Evolutionary conservation across 2,888 invertebrate species (phyloP).

Genomic region (Morpho deidamia): DNA sequence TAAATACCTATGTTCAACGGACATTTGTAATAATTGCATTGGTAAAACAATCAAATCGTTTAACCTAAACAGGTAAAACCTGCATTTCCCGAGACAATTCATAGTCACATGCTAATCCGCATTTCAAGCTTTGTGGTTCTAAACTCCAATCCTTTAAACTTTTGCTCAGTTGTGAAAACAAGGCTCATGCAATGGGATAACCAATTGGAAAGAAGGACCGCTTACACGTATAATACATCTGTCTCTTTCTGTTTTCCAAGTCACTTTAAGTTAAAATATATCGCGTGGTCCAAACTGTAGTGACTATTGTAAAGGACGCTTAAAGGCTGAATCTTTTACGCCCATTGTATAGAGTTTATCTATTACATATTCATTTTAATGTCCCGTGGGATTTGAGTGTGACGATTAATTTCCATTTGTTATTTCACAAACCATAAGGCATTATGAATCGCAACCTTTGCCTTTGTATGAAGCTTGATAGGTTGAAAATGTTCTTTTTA

Average conservation of each 20-base stretch:
- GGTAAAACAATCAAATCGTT: too few relatives aligned
- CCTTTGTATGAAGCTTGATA: background rate
- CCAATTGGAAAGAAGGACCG: too few relatives aligned
- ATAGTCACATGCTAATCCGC: too few relatives aligned
- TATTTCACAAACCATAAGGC: constrained; percentile 25
- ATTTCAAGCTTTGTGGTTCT: too few relatives aligned
- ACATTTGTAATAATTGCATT: too few relatives aligned
- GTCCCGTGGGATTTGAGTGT: constrained; percentile 59
- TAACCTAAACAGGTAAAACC: too few relatives aligned
- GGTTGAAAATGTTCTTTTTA: background rate
- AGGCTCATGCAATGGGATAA: too few relatives aligned
- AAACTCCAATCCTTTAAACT: too few relatives aligned
- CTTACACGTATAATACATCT: background rate
- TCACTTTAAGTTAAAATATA: background rate
- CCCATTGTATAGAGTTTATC: constrained; percentile 49
- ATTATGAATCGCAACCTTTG: background rate
- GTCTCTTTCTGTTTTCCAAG: background rate
- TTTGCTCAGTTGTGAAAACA: too few relatives aligned
- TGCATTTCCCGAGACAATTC: too few relatives aligned
- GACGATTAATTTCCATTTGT: constrained; percentile 49
- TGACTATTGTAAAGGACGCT: background rate
- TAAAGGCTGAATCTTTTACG: constrained; percentile 22
- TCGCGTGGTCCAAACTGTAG: background rate
- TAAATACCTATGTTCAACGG: too few relatives aligned
- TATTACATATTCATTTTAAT: constrained; percentile 63